These are phyloP conservation scores for Eristalis arbustorum DNA, from an alignment of 2,888 invertebrate species.

Conservation along the genomic window DNA sequence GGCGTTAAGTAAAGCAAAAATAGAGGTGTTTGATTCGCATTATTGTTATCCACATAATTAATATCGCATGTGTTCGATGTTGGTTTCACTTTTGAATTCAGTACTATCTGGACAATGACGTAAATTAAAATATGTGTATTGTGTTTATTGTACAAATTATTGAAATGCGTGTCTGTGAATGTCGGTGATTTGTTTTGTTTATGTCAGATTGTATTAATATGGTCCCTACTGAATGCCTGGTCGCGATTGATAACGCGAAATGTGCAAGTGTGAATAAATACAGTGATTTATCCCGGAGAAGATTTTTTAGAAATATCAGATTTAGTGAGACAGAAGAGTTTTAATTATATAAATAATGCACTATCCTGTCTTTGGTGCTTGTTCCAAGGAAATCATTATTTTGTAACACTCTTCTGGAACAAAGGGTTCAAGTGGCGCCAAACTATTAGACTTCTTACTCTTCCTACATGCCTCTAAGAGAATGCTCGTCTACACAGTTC, in stretches of 20 bases:
- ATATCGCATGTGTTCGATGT: constrained; percentile 58
- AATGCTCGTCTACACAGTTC: too few species aligned
- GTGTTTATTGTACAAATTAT: constrained; percentile 60
- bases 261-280: constrained; percentile 52
- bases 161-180: constrained; percentile 14
- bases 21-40: constrained; percentile 45
- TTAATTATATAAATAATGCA: neutral
- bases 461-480: neutral
- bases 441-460: neutral
- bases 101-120: neutral
- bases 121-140: constrained; percentile 50
- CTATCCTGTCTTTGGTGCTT: neutral
- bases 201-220: constrained; percentile 37
- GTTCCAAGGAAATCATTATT: neutral
- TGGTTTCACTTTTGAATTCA: constrained; percentile 10
- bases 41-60: constrained; percentile 62
- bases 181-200: constrained; percentile 63
- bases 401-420: neutral
- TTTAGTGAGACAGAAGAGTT: neutral
- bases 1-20: constrained; percentile 43
- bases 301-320: constrained; percentile 26
- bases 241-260: constrained; percentile 49
- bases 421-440: neutral
- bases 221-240: constrained; percentile 16
- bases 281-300: constrained; percentile 46